phyloP scores from a whole-genome alignment of 2,113 vertebrate genomes.

The Centropristis striata region DNA sequence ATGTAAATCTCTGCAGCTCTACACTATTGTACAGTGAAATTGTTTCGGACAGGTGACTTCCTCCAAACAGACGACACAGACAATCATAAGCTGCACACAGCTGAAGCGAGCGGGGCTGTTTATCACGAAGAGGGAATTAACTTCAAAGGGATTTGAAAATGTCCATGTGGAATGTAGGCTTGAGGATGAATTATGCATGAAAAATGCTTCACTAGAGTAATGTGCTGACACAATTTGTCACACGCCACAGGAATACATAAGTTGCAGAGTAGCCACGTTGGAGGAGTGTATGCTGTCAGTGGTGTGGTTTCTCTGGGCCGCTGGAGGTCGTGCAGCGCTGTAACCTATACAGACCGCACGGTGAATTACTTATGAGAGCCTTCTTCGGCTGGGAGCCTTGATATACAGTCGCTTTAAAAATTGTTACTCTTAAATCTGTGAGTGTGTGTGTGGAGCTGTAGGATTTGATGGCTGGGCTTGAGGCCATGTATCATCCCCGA shows the following conservation, averaged over 20 bases:
- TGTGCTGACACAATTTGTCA: conserved; percentile 75
- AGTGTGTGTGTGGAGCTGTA: neutral
- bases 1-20: conserved; percentile 43
- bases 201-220: conserved; percentile 63
- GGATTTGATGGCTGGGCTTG: conserved; percentile 21
- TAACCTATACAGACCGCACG: conserved; percentile 55
- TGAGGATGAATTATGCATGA: conserved; percentile 73
- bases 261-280: conserved; percentile 18
- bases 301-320: conserved; percentile 23
- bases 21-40: conserved; percentile 32
- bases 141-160: conserved; percentile 75
- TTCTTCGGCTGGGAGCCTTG: conserved; percentile 36
- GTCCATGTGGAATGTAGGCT: conserved; percentile 61
- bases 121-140: conserved; percentile 70
- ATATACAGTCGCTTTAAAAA: conserved; percentile 43
- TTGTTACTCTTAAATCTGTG: conserved; percentile 28
- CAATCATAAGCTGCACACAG: conserved; percentile 48
- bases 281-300: conserved; percentile 27
- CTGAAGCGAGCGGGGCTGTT: conserved; percentile 44
- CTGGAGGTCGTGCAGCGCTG: conserved; percentile 38
- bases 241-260: conserved; percentile 65
- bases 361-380: conserved; percentile 70
- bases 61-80: conserved; percentile 31
- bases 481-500: conserved; percentile 40
- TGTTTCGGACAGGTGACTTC: conserved; percentile 60